Base-by-base conservation (phyloP, 2,888 invertebrate species). In the Rhagium mordax region DNA sequence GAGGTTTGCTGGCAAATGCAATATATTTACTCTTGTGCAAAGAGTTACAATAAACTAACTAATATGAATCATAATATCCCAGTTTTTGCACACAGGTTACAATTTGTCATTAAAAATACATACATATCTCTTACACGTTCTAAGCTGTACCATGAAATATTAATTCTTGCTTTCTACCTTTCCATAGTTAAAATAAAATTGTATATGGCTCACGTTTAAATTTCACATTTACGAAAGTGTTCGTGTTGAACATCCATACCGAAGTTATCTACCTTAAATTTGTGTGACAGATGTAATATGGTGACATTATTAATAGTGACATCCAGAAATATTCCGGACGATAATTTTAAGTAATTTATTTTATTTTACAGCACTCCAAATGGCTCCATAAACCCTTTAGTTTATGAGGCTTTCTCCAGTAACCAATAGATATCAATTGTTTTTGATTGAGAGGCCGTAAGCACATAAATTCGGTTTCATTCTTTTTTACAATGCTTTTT, bases 281-380 rank as follows among this genome's bases (percentile, higher is more conserved):
- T 65, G 65, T 65, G 53, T 65, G 65, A 65, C 65, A 33, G 65
- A 8, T 20, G 64, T 64, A 64, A 64, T 27, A 64, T 64, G 64
- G 64, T 49, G 65, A 41, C 53, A 20, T 51, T 65, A 65, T 65
- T 65, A 65, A 65, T 33, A 65, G 53, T 53, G 53, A 53, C 65
- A 29, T 62, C 24, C 24, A 48, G 47, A 47, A 62, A 24, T 27
- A 27, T 51, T 16, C 59, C 51, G 18, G 18, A 33, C 33, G 53
- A 65, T 65, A 65, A 53, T 33, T 27, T 53, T 65, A 21, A 65
- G 29, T 65, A 65, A 51, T 65, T 65, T 65, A 41, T 65, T 53
- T 53, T 24, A 53, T 33, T 65, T 65, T 33, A 24, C 27, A 33
- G 18, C n/a, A 65, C 7, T 29, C 16, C 18, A 53, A 41, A 53